Evolutionary conservation across 92 coral and sea anemone species (phyloP).

Genomic region (Actinernus sp.): DNA sequence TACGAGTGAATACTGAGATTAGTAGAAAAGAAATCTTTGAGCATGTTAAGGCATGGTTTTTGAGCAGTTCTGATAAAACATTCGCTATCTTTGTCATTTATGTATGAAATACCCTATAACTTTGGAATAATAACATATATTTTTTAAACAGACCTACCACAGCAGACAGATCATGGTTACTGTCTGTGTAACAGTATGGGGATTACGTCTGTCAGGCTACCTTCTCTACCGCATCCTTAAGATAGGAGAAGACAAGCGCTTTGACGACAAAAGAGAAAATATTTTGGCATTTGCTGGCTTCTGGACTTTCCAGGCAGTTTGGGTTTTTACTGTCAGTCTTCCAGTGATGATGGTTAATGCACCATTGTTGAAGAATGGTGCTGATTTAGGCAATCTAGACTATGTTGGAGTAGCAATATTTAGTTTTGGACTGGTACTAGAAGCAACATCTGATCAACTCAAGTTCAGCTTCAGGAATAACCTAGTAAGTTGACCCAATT

Average conservation of each 20-base stretch:
- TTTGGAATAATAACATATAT: neutral
- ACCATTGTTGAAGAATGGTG: conserved; percentile 14
- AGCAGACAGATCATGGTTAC: conserved; percentile 45
- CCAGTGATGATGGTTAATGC: conserved; percentile 52
- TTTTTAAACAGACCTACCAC: conserved; percentile 13
- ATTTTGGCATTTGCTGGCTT: conserved; percentile 39
- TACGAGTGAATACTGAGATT: too few relatives aligned
- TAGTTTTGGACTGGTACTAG: conserved; percentile 42
- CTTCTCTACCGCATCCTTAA: conserved; percentile 46
- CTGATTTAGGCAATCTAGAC: conserved; percentile 20
- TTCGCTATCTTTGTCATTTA: too few relatives aligned
- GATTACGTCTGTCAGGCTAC: conserved; percentile 26
- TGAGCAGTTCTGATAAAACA: too few relatives aligned
- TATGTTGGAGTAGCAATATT: conserved; percentile 46
- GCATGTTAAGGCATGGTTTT: too few relatives aligned
- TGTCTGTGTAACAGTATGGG: conserved; percentile 43
- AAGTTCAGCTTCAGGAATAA: conserved; percentile 43
- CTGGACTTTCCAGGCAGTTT: conserved; percentile 44
- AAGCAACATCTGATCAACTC: conserved; percentile 36
- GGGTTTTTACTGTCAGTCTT: conserved; percentile 52
- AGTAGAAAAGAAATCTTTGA: too few relatives aligned
- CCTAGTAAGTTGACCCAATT: conserved; percentile 42
- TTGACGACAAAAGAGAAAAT: conserved; percentile 47
- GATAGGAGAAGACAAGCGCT: conserved; percentile 48
- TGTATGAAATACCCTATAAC: too few relatives aligned